phyloP scores from a whole-genome alignment of 2,888 invertebrate genomes.

The Bunonema sp. region DNA sequence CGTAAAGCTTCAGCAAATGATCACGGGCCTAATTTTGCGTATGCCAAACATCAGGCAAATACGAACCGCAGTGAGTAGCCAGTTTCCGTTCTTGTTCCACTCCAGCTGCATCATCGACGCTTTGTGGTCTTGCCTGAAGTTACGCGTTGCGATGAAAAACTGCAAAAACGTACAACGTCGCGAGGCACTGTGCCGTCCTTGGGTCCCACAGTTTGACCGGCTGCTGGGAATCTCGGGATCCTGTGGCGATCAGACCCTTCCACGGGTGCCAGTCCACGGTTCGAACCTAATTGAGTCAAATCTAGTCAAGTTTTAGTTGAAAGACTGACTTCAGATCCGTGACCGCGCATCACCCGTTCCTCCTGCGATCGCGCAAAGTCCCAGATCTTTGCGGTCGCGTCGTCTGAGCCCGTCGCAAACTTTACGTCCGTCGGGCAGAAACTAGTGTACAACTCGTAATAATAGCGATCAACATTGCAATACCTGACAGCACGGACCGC shows the following conservation, averaged over 20 bases:
- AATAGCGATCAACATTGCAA: too few species aligned
- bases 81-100: conserved; percentile 98
- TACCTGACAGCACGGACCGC: conserved; percentile 94
- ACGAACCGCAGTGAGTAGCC: conserved; percentile 55
- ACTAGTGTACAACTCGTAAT: conserved; percentile 51
- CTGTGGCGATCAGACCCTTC: conserved; percentile 85
- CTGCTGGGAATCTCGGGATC: conserved; percentile 97
- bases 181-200: conserved; percentile 78
- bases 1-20: conserved; percentile 88
- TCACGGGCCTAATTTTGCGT: conserved; percentile 83
- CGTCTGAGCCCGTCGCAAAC: conserved; percentile 96
- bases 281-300: conserved; percentile 13
- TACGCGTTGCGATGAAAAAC: not conserved
- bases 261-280: conserved; percentile 98
- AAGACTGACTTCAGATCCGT: conserved; percentile 28
- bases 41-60: conserved; percentile 9
- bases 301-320: not conserved
- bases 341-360: conserved; percentile 64
- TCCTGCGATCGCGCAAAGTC: conserved; percentile 84
- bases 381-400: conserved; percentile 94
- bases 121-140: conserved; percentile 78
- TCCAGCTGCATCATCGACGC: conserved; percentile 96
- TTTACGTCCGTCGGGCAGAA: conserved; percentile 97
- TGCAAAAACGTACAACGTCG: conserved; percentile 63
- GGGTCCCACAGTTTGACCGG: conserved; percentile 99